Evolutionary conservation across 2,113 vertebrate species (phyloP).

Genomic region (Ammodytes marinus): DNA sequence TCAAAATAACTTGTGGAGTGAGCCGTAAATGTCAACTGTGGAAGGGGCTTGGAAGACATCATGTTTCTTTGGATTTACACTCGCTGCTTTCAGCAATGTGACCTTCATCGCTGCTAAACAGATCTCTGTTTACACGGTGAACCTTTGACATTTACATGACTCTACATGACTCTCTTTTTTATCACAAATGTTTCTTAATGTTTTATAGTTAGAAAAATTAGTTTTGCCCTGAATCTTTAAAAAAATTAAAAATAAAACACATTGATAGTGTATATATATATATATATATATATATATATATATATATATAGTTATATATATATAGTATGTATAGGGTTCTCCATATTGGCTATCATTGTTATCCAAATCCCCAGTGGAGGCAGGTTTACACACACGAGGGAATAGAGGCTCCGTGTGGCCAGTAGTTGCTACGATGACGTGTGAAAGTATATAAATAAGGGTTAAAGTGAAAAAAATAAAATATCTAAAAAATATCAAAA

Average conservation of each 20-base stretch:
- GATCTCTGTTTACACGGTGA: neutral
- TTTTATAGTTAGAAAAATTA: too few relatives aligned
- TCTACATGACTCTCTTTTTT: neutral
- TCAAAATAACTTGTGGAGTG: neutral
- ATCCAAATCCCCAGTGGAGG: constrained; percentile 35
- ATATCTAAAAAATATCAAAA: too few relatives aligned
- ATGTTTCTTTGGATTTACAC: neutral
- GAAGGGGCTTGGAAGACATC: neutral
- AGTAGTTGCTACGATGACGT: constrained; percentile 24
- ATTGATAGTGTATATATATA: too few relatives aligned
- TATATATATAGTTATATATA: too few relatives aligned
- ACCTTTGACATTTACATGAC: neutral
- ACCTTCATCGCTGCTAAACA: neutral
- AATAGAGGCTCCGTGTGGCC: constrained; percentile 12
- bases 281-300: too few relatives aligned
- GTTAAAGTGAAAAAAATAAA: too few relatives aligned
- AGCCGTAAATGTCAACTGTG: neutral
- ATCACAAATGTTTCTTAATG: neutral
- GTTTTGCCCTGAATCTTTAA: too few relatives aligned
- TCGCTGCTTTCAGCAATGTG: neutral
- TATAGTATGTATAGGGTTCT: neutral
- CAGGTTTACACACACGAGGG: constrained; percentile 31
- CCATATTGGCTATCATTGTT: constrained; percentile 28
- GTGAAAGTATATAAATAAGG: too few relatives aligned
- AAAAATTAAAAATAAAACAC: too few relatives aligned